These are phyloP conservation scores for Adelosebastes latens DNA, from an alignment of 2,797 vertebrate genomes.

Conservation along the genomic window DNA sequence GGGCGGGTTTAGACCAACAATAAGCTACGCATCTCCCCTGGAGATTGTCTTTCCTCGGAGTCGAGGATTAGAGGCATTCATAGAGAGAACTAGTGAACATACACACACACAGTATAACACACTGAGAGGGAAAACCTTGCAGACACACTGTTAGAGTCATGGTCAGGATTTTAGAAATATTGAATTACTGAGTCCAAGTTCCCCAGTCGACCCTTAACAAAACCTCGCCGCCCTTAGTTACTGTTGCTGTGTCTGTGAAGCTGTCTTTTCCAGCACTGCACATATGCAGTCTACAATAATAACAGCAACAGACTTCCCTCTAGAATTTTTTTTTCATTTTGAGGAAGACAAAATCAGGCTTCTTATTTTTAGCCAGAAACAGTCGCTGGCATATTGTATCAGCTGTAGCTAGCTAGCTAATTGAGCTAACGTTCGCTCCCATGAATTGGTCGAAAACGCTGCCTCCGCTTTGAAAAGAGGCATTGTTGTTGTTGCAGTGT, in stretches of 20 bases:
- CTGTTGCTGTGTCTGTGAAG: not conserved
- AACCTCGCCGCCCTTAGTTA: not conserved
- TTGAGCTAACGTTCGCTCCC: not conserved
- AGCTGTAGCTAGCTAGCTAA: not conserved
- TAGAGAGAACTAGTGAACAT: not conserved
- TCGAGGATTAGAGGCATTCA: conserved; percentile 35
- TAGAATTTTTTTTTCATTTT: not conserved
- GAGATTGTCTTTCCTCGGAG: conserved; percentile 29
- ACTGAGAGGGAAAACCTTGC: not conserved
- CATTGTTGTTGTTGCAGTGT: not conserved
- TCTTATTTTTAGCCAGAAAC: not conserved
- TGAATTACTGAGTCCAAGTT: not conserved
- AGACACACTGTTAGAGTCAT: not conserved
- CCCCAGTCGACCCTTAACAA: not conserved
- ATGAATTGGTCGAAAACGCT: not conserved
- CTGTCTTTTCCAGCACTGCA: not conserved
- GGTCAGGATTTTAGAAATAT: not conserved
- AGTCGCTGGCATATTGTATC: not conserved
- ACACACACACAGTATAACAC: not conserved
- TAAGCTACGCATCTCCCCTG: conserved; percentile 8
- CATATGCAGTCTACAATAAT: not conserved
- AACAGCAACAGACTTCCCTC: not conserved
- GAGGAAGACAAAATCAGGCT: not conserved
- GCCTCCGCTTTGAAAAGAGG: not conserved
- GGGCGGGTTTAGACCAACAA: conserved; percentile 29